Base-by-base conservation (phyloP, 2,797 vertebrate species). In the Acridotheres tristis region DNA sequence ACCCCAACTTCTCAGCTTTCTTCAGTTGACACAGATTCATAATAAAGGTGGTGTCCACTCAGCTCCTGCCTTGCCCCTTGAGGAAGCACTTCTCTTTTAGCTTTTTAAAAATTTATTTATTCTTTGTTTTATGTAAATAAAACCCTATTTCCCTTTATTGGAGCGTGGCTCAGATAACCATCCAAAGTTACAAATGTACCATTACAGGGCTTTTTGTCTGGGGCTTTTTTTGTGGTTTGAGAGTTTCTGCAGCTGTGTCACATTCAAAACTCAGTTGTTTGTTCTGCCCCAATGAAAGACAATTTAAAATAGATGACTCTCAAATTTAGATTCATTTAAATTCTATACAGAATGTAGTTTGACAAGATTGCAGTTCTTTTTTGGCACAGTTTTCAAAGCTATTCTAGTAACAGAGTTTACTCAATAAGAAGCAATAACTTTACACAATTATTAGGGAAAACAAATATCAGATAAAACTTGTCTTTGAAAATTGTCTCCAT, bases 301-400 rank as follows among this genome's bases (percentile, higher is more conserved):
- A 92, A 92, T 82, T 81, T 76, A 81, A 90, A 93, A 93, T 58
- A 88, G 77, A 88, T 58, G n/a, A 86, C 22, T 81, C 42, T 58
- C 51, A 89, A 82, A 78, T 96, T 75, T 75, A 32, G 38, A 92
- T 68, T 86, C 2, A 90, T 91, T 90, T 79, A 81, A 76, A 85
- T 86, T 92, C 48, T 87, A 73, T 38, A 66, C 16, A 81, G 43
- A 84, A 47, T 7, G 7, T 40, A 59, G 55, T 78, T 50, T 23
- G 15, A 91, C 45, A 74, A 80, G 78, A 93, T 3, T 48, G 68
- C 57, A 77, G 32, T 48, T 69, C 23, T 58, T 89, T 78, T 91
- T 38, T 76, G 18, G 40, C 51, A 73, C 16, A 59, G 16, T 81
- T 84, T 68, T 67, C 58, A 66, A 83, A 76, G 51, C 30, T 86